Conservation (phyloP, 2,888 invertebrate genomes). For the Mythimna impura region DNA sequence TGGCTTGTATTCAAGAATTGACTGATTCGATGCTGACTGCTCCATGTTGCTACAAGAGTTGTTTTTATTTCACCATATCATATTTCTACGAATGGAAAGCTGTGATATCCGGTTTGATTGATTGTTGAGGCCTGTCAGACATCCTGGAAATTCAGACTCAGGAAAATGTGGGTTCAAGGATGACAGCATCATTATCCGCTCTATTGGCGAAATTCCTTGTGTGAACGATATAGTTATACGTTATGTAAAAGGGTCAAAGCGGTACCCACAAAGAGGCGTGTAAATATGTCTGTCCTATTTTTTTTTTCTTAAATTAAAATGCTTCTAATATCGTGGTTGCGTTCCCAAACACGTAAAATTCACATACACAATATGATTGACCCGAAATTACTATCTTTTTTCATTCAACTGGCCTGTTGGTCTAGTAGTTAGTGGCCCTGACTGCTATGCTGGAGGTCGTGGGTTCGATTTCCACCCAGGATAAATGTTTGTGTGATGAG, state of each 20-base stretch:
- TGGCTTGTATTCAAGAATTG: too few species aligned
- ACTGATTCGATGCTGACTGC: neutral
- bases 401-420: too few species aligned
- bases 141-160: neutral
- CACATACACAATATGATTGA: too few species aligned
- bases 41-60: neutral
- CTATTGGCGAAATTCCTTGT: slow-evolving; percentile 12
- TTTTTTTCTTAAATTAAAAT: neutral
- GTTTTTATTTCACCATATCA: neutral
- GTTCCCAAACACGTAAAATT: too few species aligned
- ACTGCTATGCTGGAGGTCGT: too few species aligned
- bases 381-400: too few species aligned
- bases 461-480: too few species aligned
- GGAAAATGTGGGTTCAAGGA: slow-evolving; percentile 1
- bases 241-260: neutral
- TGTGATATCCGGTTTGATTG: neutral
- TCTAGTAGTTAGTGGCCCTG: too few species aligned
- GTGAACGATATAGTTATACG: neutral
- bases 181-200: slow-evolving; percentile 25
- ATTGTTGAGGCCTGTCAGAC: slow-evolving; percentile 21
- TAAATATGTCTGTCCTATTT: neutral
- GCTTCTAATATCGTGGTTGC: too few species aligned
- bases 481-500: too few species aligned
- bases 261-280: neutral
- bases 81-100: neutral